Evolutionary conservation across 2,797 vertebrate genomes (phyloP).

Genomic region (Lateolabrax maculatus): DNA sequence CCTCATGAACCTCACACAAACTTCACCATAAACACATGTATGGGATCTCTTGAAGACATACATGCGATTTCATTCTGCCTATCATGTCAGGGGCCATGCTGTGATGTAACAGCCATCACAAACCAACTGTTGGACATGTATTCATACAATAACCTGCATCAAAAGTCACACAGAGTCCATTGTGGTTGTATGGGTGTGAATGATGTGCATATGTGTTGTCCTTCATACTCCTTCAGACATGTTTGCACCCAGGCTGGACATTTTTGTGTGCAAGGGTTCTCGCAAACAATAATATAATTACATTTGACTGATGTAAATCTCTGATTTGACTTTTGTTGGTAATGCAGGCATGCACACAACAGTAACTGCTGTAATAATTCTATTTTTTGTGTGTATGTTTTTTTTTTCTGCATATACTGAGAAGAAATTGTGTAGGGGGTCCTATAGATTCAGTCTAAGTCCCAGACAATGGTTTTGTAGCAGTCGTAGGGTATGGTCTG

Average conservation of each 20-base stretch:
- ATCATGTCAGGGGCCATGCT: constrained; percentile 20
- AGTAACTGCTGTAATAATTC: constrained; percentile 52
- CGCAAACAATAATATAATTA: constrained; percentile 53
- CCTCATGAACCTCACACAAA: constrained; percentile 28
- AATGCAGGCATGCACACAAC: constrained; percentile 64
- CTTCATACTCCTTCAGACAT: constrained; percentile 43
- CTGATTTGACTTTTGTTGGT: constrained; percentile 54
- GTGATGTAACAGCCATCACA: constrained; percentile 47
- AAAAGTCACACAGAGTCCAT: constrained; percentile 36
- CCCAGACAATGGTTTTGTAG: constrained; percentile 65
- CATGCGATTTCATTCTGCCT: constrained; percentile 43
- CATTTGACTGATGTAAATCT: constrained; percentile 49
- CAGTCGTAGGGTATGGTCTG: constrained; percentile 57
- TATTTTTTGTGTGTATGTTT: constrained; percentile 37
- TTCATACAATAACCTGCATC: constrained; percentile 38
- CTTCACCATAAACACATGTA: constrained; percentile 39
- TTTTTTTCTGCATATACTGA: constrained; percentile 48
- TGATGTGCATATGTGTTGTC: constrained; percentile 46
- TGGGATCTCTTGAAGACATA: constrained; percentile 32
- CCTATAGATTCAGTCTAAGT: constrained; percentile 57
- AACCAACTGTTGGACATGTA: constrained; percentile 22
- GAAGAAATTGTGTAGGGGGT: constrained; percentile 43
- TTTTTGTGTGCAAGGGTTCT: constrained; percentile 50
- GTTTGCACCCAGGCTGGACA: constrained; percentile 39
- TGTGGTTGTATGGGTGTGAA: constrained; percentile 43